A percentile compares a stretch with the other conserved stretches of the same genome.
These are phyloP conservation scores for Epistrophe eligans DNA, from an alignment of 2,888 invertebrate species.

Conservation along the genomic window DNA sequence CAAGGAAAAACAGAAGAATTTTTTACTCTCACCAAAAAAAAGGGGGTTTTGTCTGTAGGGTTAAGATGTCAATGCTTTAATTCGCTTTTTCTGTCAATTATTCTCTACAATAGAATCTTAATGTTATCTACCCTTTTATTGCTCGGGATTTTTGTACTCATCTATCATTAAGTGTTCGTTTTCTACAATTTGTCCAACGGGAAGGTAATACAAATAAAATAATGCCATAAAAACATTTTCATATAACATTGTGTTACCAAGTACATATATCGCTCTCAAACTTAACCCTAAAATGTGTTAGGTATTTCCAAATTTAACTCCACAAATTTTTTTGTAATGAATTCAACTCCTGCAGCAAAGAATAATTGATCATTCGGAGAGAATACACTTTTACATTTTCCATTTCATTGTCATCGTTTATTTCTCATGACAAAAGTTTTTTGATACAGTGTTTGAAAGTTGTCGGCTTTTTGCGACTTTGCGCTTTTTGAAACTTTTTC, in stretches of 20 bases:
- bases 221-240: too few species aligned
- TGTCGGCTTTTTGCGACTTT: constrained; percentile 46
- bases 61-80: constrained; percentile 60
- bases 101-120: too few species aligned
- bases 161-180: constrained; percentile 20
- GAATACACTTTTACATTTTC: constrained; percentile 27
- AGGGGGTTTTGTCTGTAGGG: constrained; percentile 1
- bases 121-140: constrained; percentile 53
- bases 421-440: constrained; percentile 56
- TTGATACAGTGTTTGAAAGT: constrained; percentile 52
- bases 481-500: constrained; percentile 21
- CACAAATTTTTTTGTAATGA: constrained; percentile 49
- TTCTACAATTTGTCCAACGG: too few species aligned
- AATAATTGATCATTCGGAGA: constrained; percentile 72
- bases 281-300: not conserved
- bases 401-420: constrained; percentile 2
- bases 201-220: too few species aligned
- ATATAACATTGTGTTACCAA: too few species aligned
- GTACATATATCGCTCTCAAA: not conserved
- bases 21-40: not conserved
- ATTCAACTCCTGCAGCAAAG: constrained; percentile 64
- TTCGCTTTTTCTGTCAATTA: constrained; percentile 67
- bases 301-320: not conserved
- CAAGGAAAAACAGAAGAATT: too few species aligned
- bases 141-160: constrained; percentile 1